Percentiles rank a stretch among this genome's conserved stretches.
These are phyloP conservation scores for Petrocephalus microphthalmus DNA, from an alignment of 2,113 vertebrate genomes.

Conservation along the genomic window DNA sequence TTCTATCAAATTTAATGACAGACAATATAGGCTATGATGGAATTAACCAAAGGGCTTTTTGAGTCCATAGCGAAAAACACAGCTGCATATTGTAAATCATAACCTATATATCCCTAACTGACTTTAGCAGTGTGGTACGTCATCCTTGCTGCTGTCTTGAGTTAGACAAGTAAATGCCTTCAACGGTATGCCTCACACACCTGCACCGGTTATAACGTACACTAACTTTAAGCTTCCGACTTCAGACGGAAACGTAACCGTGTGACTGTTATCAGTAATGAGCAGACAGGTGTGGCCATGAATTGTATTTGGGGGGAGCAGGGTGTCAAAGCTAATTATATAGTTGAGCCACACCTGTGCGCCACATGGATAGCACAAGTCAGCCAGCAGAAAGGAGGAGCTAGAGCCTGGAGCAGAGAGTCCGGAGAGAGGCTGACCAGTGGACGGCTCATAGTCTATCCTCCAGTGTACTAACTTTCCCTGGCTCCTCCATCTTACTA, in stretches of 20 bases:
- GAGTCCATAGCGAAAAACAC: neutral
- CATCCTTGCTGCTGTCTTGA: neutral
- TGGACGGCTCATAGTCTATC: neutral
- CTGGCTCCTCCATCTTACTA: neutral
- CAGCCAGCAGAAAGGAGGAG: neutral
- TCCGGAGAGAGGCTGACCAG: neutral
- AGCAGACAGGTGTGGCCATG: neutral
- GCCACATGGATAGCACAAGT: neutral
- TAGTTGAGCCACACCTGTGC: neutral
- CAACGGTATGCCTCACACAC: neutral
- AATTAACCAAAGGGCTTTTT: neutral
- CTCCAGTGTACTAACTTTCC: neutral
- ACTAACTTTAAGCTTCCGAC: neutral
- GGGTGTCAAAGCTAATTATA: conserved; percentile 5
- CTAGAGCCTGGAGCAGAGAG: neutral
- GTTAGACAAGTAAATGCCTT: neutral
- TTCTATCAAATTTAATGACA: neutral
- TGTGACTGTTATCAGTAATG: neutral
- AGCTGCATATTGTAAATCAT: neutral
- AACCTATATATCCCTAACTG: neutral
- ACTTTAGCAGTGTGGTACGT: neutral
- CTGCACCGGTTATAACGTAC: neutral
- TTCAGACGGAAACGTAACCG: neutral
- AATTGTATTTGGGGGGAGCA: neutral
- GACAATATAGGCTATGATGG: neutral